Evolutionary conservation across 2,113 vertebrate genomes (phyloP).

Genomic region (Cebidichthys violaceus): DNA sequence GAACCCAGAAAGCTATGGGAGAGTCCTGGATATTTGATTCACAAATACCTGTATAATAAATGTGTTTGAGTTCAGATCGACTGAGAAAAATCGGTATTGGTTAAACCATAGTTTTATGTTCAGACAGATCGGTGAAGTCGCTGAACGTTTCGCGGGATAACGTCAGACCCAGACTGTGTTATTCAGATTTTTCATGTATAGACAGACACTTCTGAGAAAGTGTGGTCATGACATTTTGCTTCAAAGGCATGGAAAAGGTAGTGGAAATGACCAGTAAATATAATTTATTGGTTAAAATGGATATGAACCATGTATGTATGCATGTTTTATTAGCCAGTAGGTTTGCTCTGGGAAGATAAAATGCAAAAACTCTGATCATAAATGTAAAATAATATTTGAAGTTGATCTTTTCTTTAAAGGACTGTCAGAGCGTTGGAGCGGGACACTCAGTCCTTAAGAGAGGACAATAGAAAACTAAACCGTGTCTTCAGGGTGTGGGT

Average conservation of each 20-base stretch:
- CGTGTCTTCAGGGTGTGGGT: background rate
- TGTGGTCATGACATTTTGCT: background rate
- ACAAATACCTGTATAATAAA: too few relatives aligned
- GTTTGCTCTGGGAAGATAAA: background rate
- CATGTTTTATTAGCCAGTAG: background rate
- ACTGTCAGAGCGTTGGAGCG: background rate
- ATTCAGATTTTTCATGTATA: too few relatives aligned
- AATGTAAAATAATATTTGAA: background rate
- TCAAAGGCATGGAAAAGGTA: too few relatives aligned
- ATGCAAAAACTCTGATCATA: background rate
- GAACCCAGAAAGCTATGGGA: too few relatives aligned
- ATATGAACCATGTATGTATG: background rate
- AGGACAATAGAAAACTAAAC: background rate
- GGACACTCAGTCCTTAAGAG: background rate
- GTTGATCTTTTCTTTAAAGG: background rate
- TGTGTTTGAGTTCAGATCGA: too few relatives aligned
- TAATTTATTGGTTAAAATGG: background rate
- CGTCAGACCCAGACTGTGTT: too few relatives aligned
- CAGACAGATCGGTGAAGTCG: background rate
- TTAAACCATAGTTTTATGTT: background rate
- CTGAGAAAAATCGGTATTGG: background rate
- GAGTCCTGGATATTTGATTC: too few relatives aligned
- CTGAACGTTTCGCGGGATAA: too few relatives aligned
- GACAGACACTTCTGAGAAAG: background rate
- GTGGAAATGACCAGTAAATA: too few relatives aligned